Percentiles rank a stretch among this genome's conserved stretches.
Evolutionary conservation across 2,113 vertebrate species (phyloP).

Genomic region (Edolisoma coerulescens): DNA sequence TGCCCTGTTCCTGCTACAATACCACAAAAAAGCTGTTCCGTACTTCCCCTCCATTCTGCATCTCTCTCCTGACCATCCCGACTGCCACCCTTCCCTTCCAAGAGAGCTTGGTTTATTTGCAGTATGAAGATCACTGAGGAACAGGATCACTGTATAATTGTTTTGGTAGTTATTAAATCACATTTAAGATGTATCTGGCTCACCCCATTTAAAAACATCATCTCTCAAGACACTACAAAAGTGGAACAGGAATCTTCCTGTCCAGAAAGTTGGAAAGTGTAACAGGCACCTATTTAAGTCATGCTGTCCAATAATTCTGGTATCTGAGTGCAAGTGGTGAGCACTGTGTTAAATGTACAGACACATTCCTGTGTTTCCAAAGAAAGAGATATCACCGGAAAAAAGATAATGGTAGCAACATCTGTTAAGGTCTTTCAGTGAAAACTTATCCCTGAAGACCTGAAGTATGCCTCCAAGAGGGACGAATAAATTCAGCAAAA

Average conservation of each 20-base stretch:
- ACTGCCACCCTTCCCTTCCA: neutral
- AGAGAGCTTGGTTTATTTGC: neutral
- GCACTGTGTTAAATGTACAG: neutral
- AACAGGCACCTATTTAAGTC: neutral
- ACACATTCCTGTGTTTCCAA: neutral
- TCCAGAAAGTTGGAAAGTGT: neutral
- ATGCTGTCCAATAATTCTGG: neutral
- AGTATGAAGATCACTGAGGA: neutral
- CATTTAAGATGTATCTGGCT: neutral
- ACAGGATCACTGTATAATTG: fast-evolving
- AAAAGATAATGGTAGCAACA: neutral
- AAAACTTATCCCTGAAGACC: neutral
- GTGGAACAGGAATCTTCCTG: neutral
- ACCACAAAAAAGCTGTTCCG: neutral
- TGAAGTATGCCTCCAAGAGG: neutral
- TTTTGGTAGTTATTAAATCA: neutral
- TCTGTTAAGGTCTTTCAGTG: neutral
- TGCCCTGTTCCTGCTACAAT: neutral
- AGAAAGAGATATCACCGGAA: neutral
- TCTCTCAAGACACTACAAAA: neutral
- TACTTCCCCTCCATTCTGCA: neutral
- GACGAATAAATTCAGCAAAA: neutral
- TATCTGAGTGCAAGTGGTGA: neutral
- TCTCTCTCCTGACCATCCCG: neutral
- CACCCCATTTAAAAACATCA: neutral